Conservation (phyloP, 2,888 invertebrate genomes). For the Leptopterna dolabrata region DNA sequence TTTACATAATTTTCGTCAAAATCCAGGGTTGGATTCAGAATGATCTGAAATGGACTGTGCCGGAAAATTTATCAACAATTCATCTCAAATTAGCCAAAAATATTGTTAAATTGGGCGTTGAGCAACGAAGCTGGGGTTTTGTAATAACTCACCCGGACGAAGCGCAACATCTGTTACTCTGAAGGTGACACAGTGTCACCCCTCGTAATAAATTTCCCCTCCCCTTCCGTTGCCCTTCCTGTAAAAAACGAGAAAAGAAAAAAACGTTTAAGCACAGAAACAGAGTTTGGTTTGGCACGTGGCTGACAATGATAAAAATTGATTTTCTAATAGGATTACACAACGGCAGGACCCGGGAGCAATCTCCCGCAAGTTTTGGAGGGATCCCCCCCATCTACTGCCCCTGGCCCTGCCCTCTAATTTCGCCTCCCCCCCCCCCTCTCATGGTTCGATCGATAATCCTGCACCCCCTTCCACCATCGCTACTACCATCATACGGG, state of each 20-base stretch:
- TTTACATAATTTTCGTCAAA: too few relatives aligned
- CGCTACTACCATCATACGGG: not conserved
- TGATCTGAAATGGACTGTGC: too few relatives aligned
- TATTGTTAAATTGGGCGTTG: too few relatives aligned
- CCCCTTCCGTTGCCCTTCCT: too few relatives aligned
- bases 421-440: not conserved
- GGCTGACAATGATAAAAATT: slow-evolving; percentile 11
- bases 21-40: too few relatives aligned
- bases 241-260: not conserved
- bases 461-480: not conserved
- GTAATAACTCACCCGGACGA: too few relatives aligned
- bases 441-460: not conserved
- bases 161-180: too few relatives aligned
- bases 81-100: too few relatives aligned
- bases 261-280: not conserved
- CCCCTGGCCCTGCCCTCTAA: not conserved
- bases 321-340: not conserved
- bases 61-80: too few relatives aligned
- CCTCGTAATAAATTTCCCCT: too few relatives aligned
- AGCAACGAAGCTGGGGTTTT: too few relatives aligned
- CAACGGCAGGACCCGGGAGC: not conserved
- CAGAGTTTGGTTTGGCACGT: not conserved
- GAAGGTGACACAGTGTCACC: too few relatives aligned
- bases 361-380: not conserved
- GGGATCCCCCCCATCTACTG: not conserved